phyloP scores from a whole-genome alignment of 2,113 vertebrate species.

The Dipodomys spectabilis region DNA sequence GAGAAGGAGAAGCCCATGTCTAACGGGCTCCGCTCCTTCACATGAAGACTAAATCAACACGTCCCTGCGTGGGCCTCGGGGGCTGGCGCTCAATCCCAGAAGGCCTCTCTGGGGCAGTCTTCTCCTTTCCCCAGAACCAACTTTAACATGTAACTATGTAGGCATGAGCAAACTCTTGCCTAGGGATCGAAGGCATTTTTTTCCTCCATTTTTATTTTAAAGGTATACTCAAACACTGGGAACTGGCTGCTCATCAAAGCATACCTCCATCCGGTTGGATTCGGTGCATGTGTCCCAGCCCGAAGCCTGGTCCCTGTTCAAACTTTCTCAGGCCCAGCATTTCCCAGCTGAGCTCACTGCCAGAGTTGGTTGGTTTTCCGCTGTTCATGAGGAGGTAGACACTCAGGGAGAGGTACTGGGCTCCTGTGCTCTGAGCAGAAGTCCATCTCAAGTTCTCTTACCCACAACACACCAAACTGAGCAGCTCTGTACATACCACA shows the following conservation, averaged over 20 bases:
- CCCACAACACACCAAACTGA: fast-evolving
- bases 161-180: neutral
- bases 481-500: neutral
- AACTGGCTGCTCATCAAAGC: neutral
- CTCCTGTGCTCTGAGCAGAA: neutral
- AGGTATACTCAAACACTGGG: neutral
- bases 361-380: neutral
- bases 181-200: neutral
- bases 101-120: neutral
- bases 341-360: too few relatives aligned
- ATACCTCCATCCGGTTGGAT: neutral
- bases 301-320: too few relatives aligned
- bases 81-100: neutral
- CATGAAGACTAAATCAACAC: slow-evolving; percentile 78
- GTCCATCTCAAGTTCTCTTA: neutral
- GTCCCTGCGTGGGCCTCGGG: slow-evolving; percentile 56
- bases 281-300: fast-evolving
- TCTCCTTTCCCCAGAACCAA: neutral
- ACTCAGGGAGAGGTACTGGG: neutral
- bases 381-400: neutral
- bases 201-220: neutral
- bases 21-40: slow-evolving; percentile 78
- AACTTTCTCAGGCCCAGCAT: neutral
- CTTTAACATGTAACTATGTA: neutral
- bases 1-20: slow-evolving; percentile 79